Evolutionary conservation across 2,797 vertebrate genomes (phyloP), one percentile per base, ranked within the genome.

Genomic region (Microctenopoma lineatum): DNA sequence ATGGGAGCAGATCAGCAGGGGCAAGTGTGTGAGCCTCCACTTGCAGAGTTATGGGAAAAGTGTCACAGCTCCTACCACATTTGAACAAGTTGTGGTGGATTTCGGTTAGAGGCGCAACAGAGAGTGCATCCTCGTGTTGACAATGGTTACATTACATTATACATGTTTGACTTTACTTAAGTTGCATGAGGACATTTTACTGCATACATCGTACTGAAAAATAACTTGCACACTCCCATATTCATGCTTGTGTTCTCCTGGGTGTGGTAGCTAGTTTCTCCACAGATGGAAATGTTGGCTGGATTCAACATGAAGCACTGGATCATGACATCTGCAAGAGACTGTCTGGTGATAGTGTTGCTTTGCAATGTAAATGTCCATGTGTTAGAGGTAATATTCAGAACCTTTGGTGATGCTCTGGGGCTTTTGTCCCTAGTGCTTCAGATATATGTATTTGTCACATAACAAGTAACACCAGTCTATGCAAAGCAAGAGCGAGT

Each of bases 21-120:
- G 83, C 87, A 32, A 87, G 88, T 6, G 84, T 87, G 74, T 93
- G 90, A 93, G 58, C 29, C 41, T 72, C 45, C 16, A 45, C 27
- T 27, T 15, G 4, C 21, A 18, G 13, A 21, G 41, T 51, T 18
- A 34, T 41, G 51, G 68, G 65, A 59, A 58, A 71, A 53, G 59
- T 67, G 67, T 80, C 62, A 47, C 41, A 74, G 39, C 73, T 77
- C 73, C 72, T 13, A 52, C 64, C 68, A 70, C 51, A 51, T 50
- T 68, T 52, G 46, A 75, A 54, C 57, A 58, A 73, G 66, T 60
- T 75, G 57, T 45, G 46, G 29, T 8, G 45, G 52, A 54, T 65
- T 52, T 71, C 8, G n/a, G 51, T 50, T 25, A n/a, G 45, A 50
- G n/a, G 58, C 39, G 51, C 72, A 51, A 47, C 36, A 7, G 36